Conservation (phyloP, 2,113 vertebrate species). For the Gopherus flavomarginatus region DNA sequence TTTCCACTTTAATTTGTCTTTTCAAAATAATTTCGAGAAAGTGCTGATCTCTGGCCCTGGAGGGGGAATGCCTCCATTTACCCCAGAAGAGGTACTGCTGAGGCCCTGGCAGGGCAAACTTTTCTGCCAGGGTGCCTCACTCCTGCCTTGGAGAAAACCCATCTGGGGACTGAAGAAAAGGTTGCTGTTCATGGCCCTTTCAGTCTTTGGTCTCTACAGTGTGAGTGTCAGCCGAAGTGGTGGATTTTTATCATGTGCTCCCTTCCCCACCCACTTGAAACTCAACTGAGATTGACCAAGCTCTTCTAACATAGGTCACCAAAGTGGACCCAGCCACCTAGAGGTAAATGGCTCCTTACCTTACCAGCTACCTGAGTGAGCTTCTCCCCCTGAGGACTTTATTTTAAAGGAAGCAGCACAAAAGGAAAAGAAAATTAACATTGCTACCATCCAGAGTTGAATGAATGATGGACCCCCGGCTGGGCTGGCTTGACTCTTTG, state of each 20-base stretch:
- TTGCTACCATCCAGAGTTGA: not conserved
- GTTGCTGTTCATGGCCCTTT: not conserved
- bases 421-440: not conserved
- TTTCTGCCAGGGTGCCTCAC: not conserved
- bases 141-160: not conserved
- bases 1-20: not conserved
- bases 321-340: not conserved
- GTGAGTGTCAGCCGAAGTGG: not conserved
- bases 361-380: not conserved
- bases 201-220: not conserved
- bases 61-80: not conserved
- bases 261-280: not conserved
- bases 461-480: not conserved
- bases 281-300: not conserved
- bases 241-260: not conserved
- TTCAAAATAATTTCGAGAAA: not conserved
- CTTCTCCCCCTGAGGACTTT: not conserved
- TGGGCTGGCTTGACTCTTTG: not conserved
- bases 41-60: not conserved
- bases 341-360: not conserved
- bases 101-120: not conserved
- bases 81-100: no score
- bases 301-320: not conserved
- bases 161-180: not conserved
- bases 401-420: not conserved